These are phyloP conservation scores for Melinaea marsaeus DNA, from an alignment of 2,888 invertebrate genomes.

Conservation along the genomic window DNA sequence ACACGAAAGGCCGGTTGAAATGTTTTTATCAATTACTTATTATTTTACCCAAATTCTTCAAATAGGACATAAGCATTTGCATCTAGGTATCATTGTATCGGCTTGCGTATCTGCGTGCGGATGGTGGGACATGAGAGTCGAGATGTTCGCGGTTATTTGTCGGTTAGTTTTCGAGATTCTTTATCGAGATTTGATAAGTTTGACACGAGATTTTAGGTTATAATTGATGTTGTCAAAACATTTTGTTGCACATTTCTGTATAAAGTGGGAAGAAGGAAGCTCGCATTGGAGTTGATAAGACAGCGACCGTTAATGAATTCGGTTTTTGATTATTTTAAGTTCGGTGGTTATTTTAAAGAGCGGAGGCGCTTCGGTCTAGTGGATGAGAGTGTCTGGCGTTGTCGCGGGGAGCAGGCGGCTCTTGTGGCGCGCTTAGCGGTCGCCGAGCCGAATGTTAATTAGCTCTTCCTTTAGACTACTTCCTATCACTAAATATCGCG, in stretches of 20 bases:
- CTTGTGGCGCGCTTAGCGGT: slow-evolving; percentile 56
- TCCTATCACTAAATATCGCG: slow-evolving; percentile 53
- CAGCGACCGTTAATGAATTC: slow-evolving; percentile 12
- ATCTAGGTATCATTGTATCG: slow-evolving; percentile 76
- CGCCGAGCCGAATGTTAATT: slow-evolving; percentile 69
- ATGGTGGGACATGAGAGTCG: slow-evolving; percentile 56
- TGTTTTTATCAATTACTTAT: slow-evolving; percentile 55
- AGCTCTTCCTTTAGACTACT: slow-evolving; percentile 68
- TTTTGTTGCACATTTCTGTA: slow-evolving; percentile 33
- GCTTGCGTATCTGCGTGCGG: slow-evolving; percentile 72
- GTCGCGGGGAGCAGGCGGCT: slow-evolving; percentile 47
- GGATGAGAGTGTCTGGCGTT: slow-evolving; percentile 34
- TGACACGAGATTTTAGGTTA: slow-evolving; percentile 75
- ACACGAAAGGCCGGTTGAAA: slow-evolving; percentile 33
- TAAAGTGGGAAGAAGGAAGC: slow-evolving; percentile 3
- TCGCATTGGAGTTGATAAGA: slow-evolving; percentile 8
- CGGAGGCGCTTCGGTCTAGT: slow-evolving; percentile 28
- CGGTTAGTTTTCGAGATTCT: slow-evolving; percentile 48
- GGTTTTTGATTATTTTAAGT: slow-evolving; percentile 14
- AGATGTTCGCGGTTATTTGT: slow-evolving; percentile 46
- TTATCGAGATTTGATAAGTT: slow-evolving; percentile 53
- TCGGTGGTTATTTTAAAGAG: background rate
- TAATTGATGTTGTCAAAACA: slow-evolving; percentile 73
- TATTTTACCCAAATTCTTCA: slow-evolving; percentile 74
- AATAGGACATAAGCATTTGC: slow-evolving; percentile 77